Evolutionary conservation across 2,888 invertebrate species (phyloP).

Genomic region (Linyphia triangularis): DNA sequence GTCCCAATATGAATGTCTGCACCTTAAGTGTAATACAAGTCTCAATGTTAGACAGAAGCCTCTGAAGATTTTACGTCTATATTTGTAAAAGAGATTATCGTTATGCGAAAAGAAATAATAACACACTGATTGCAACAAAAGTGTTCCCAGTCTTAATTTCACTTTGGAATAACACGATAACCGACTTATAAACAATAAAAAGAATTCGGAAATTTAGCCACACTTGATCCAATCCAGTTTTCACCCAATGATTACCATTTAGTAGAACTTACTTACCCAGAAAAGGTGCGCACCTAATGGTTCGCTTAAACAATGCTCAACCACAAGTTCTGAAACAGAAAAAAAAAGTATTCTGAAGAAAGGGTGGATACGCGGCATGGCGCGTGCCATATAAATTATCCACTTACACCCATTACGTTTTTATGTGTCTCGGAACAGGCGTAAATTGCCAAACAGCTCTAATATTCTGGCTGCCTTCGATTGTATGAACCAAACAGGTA

Average conservation of each 20-base stretch:
- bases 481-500: neutral
- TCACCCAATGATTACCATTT: conserved; percentile 28
- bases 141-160: no score
- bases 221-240: neutral
- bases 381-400: conserved; percentile 54
- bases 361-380: conserved; percentile 6
- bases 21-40: no score
- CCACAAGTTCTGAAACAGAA: neutral
- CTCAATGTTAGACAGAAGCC: no score
- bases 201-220: neutral
- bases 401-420: conserved; percentile 27
- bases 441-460: conserved; percentile 19
- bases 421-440: conserved; percentile 28
- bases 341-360: conserved; percentile 9
- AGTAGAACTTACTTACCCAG: neutral
- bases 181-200: no score
- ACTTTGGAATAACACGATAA: no score
- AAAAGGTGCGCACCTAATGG: conserved; percentile 27
- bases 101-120: no score
- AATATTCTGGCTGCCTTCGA: neutral
- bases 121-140: no score
- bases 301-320: conserved; percentile 27
- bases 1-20: no score
- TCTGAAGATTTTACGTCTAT: no score
- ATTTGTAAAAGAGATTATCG: no score